Conservation (phyloP, 2,797 vertebrate species). For the Schizopygopsis pylzovi region DNA sequence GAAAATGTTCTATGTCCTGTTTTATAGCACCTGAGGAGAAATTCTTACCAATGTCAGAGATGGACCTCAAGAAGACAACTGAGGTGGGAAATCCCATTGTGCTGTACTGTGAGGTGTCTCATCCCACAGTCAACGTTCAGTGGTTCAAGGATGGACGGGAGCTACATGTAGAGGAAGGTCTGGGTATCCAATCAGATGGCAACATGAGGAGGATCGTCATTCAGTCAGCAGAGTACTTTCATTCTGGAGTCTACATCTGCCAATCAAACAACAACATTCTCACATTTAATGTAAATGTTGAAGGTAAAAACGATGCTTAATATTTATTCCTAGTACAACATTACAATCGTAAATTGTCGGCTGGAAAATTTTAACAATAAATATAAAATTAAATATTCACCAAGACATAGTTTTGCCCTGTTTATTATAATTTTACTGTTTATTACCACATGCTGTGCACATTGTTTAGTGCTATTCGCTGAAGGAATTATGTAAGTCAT, state of each 20-base stretch:
- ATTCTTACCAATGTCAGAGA: constrained; percentile 72
- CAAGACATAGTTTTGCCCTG: neutral
- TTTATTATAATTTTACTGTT: neutral
- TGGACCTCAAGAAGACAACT: constrained; percentile 71
- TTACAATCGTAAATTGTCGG: neutral
- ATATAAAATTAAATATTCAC: neutral
- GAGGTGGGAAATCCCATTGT: constrained; percentile 73
- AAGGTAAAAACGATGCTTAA: constrained; percentile 62
- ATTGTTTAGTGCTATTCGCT: neutral
- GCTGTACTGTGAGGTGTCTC: constrained; percentile 80
- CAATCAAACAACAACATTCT: constrained; percentile 69
- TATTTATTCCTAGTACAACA: neutral
- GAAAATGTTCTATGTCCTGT: neutral
- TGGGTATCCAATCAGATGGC: constrained; percentile 78
- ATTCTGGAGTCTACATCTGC: constrained; percentile 78
- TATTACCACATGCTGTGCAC: neutral
- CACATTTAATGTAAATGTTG: constrained; percentile 74
- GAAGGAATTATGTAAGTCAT: neutral
- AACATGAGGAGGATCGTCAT: constrained; percentile 80
- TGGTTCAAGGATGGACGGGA: constrained; percentile 79
- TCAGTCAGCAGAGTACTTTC: constrained; percentile 69
- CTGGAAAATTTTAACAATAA: neutral
- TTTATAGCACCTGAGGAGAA: constrained; percentile 72
- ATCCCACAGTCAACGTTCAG: constrained; percentile 68
- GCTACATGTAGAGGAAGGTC: constrained; percentile 64